Conservation (phyloP, 2,113 vertebrate genomes). For the Cercocebus atys region DNA sequence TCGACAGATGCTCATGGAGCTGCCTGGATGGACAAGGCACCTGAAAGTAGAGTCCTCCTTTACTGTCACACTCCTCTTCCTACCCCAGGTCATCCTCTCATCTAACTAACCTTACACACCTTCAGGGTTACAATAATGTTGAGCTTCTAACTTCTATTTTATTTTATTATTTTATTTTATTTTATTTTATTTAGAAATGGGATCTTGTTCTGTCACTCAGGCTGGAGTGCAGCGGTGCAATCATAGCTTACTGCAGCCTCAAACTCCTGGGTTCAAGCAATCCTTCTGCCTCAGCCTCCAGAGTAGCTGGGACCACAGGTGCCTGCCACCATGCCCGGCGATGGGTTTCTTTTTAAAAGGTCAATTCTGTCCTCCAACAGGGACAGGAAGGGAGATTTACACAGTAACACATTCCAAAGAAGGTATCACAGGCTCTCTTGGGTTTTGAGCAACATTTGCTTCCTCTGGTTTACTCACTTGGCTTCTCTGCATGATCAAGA, state of each 20-base stretch:
- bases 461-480: not conserved
- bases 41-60: not conserved
- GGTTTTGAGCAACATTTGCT: too few relatives aligned
- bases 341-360: not conserved
- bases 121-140: not conserved
- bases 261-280: not conserved
- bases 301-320: not conserved
- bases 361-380: not conserved
- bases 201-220: not conserved
- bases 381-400: not conserved
- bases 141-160: not conserved
- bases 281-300: not conserved
- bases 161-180: too few relatives aligned
- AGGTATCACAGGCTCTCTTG: not conserved
- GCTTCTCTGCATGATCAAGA: not conserved
- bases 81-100: too few relatives aligned
- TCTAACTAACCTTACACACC: not conserved
- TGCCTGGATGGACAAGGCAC: not conserved
- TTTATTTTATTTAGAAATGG: not conserved
- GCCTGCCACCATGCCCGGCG: not conserved
- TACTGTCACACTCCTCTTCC: not conserved
- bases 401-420: not conserved
- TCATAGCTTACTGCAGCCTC: not conserved
- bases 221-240: not conserved
- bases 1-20: rapidly evolving